Evolutionary conservation across 37 sponge, comb jelly and placozoan genomes (phyloP), one percentile per base, ranked within the genome.

Genomic region (Corticium candelabrum): DNA sequence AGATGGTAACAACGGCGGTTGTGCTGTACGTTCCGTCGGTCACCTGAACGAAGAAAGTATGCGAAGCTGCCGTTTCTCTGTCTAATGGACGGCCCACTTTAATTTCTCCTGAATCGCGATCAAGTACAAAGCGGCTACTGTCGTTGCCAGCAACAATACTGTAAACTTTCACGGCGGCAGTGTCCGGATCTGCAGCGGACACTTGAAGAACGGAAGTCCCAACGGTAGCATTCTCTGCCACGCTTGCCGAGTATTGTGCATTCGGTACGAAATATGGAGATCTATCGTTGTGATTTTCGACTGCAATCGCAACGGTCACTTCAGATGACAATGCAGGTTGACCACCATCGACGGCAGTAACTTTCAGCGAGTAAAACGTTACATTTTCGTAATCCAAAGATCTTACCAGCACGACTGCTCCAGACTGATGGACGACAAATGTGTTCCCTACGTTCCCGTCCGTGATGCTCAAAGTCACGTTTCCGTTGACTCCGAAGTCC

Each of bases 231-330:
- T 70, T 70, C 73, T 70, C 73, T 7, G 5, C 5, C 29, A 70
- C 35, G 31, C 31, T 30, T 4, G 21, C 31, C 29, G 4, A 30
- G 36, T 70, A 70, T 7, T 7, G 11, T 27, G 11, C 62, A 27
- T 11, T 27, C 62, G 62, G 62, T 27, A 40, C n/a, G 41, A 90
- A 86, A 0, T 69, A 3, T 39, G 90, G 90, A 31, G 87, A 40
- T 38, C 82, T 67, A 27, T 86, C 87, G 75, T 90, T 86, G 15
- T 27, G 15, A 21, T 50, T 50, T 27, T 11, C 21, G 15, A 50
- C 62, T 11, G 62, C 21, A 50, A 50, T 21, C 11, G 62, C 62
- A 50, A 50, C 21, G 11, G 15, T 50, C 15, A 21, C 62, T 50
- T 50, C 62, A 21, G 15, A 11, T 50, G 62, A 27, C 15, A 50